phyloP scores from a whole-genome alignment of 2,797 vertebrate genomes.

The Pagetopsis macropterus region DNA sequence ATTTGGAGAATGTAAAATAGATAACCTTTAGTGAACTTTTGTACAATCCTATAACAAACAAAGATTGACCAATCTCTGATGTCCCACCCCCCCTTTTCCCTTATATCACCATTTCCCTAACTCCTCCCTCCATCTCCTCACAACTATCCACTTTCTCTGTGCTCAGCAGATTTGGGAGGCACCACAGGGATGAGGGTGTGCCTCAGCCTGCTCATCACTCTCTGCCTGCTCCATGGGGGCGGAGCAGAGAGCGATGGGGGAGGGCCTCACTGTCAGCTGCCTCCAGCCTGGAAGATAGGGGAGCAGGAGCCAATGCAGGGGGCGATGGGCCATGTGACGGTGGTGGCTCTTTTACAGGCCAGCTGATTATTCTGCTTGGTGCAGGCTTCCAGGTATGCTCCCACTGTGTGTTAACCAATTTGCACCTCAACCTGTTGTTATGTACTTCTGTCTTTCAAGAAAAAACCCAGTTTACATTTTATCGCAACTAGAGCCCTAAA shows the following conservation, averaged over 20 bases:
- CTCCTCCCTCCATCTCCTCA: not conserved
- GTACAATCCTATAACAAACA: constrained; percentile 23
- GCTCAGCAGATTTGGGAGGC: constrained; percentile 50
- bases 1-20: constrained; percentile 21
- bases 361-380: constrained; percentile 92
- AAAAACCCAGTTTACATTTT: not conserved
- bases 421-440: not conserved
- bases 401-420: not conserved
- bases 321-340: constrained; percentile 85
- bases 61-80: constrained; percentile 22
- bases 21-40: constrained; percentile 40
- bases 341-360: constrained; percentile 92
- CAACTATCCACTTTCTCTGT: not conserved
- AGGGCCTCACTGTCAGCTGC: constrained; percentile 81
- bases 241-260: constrained; percentile 85
- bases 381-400: constrained; percentile 91
- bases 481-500: not conserved
- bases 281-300: constrained; percentile 88
- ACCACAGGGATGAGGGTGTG: constrained; percentile 86
- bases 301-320: constrained; percentile 87
- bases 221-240: constrained; percentile 90
- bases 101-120: not conserved
- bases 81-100: constrained; percentile 9
- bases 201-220: constrained; percentile 88
- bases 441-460: constrained; percentile 4